Evolutionary conservation across 2,888 invertebrate genomes (phyloP).

Genomic region (Oscheius sp.): DNA sequence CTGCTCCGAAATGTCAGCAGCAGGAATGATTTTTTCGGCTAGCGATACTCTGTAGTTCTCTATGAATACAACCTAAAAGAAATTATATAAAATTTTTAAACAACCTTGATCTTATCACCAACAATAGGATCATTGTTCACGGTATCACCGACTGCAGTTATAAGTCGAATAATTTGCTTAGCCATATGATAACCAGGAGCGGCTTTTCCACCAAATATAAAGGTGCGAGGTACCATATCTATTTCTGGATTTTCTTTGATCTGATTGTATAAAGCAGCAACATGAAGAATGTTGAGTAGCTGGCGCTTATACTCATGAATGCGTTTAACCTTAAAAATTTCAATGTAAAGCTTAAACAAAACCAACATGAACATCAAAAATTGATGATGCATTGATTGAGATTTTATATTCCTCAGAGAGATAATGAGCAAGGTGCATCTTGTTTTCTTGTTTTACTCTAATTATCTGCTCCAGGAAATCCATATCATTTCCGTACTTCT

Average conservation of each 20-base stretch:
- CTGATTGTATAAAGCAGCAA: constrained; percentile 86
- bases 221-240: constrained; percentile 86
- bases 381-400: constrained; percentile 88
- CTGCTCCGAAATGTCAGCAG: constrained; percentile 97
- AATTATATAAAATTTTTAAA: background rate
- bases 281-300: constrained; percentile 92
- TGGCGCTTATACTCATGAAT: constrained; percentile 99
- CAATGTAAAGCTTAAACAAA: background rate
- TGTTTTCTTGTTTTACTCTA: constrained; percentile 98
- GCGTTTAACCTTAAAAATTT: constrained; percentile 84
- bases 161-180: constrained; percentile 96
- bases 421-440: constrained; percentile 84
- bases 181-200: constrained; percentile 96
- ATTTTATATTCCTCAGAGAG: constrained; percentile 89
- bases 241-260: constrained; percentile 91
- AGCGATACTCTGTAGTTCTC: constrained; percentile 98
- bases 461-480: constrained; percentile 87
- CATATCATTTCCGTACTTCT: constrained; percentile 85
- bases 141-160: constrained; percentile 90
- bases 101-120: constrained; percentile 85
- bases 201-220: constrained; percentile 85
- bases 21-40: constrained; percentile 98
- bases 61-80: constrained; percentile 81
- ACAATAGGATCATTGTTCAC: constrained; percentile 98
- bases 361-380: constrained; percentile 85